Evolutionary conservation across 1,140 invertebrate species (phyloP).

Genomic region (Ditylenchus dipsaci): DNA sequence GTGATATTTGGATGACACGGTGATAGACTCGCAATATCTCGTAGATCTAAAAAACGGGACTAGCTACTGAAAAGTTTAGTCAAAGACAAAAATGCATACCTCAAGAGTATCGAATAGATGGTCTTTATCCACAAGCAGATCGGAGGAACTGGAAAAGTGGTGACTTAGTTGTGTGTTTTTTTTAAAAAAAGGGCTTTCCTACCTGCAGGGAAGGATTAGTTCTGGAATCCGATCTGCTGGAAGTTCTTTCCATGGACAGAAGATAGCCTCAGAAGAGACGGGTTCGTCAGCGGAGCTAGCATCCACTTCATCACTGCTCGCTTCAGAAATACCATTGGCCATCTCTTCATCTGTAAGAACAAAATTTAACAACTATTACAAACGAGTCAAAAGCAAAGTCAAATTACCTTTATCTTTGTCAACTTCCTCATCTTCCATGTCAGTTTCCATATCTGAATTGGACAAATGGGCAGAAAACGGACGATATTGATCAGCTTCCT

Average conservation of each 20-base stretch:
- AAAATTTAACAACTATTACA: background rate
- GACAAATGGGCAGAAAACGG: background rate
- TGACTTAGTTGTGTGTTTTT: too few species aligned
- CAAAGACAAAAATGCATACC: conserved; percentile 9
- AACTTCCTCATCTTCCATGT: conserved; percentile 14
- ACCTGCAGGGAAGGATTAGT: conserved; percentile 17
- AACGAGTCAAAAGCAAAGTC: background rate
- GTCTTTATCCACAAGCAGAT: conserved; percentile 36
- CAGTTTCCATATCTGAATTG: conserved; percentile 4
- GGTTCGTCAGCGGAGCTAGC: background rate
- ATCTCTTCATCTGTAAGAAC: conserved; percentile 1
- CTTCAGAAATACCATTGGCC: background rate
- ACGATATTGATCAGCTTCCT: conserved; percentile 10
- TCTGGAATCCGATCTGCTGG: conserved; percentile 19
- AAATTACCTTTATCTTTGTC: conserved; percentile 2
- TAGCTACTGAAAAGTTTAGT: too few species aligned
- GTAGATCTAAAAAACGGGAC: conserved; percentile 36
- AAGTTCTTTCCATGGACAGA: conserved; percentile 32
- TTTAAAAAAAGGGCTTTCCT: too few species aligned
- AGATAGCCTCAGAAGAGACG: conserved; percentile 2
- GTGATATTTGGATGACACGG: conserved; percentile 35
- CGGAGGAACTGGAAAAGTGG: conserved; percentile 17
- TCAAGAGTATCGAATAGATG: conserved; percentile 32
- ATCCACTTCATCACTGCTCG: background rate
- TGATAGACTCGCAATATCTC: conserved; percentile 33